Conservation (phyloP, 2,113 vertebrate genomes). For the Leuciscus idus region DNA sequence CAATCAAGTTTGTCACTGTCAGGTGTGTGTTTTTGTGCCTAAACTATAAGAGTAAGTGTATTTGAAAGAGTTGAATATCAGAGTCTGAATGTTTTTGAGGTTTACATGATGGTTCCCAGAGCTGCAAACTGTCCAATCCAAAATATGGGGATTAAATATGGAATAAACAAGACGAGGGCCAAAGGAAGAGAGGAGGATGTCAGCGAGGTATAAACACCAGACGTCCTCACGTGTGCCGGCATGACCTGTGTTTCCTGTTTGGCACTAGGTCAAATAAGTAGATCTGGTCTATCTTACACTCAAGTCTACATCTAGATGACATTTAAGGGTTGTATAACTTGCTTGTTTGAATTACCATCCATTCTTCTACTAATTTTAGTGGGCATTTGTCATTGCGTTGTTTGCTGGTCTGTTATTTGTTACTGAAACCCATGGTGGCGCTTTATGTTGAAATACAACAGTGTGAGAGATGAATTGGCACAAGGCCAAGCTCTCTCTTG, state of each 20-base stretch:
- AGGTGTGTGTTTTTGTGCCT: conserved; percentile 22
- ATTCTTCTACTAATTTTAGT: neutral
- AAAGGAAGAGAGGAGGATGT: conserved; percentile 46
- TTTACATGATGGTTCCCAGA: conserved; percentile 52
- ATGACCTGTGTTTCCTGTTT: conserved; percentile 56
- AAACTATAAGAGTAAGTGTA: neutral
- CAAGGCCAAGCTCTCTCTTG: conserved; percentile 5
- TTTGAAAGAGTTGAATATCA: conserved; percentile 4
- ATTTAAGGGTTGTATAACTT: neutral
- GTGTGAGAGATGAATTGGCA: neutral
- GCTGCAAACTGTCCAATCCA: conserved; percentile 24
- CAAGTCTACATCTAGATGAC: neutral
- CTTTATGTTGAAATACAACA: conserved; percentile 11
- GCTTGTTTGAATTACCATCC: neutral
- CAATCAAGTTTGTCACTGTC: conserved; percentile 40
- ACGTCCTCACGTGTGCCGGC: conserved; percentile 57
- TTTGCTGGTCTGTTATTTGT: conserved; percentile 4
- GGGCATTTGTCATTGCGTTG: neutral
- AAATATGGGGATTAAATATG: conserved; percentile 36
- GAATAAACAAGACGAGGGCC: conserved; percentile 46
- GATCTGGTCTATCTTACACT: conserved; percentile 16
- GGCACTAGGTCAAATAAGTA: conserved; percentile 47
- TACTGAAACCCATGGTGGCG: neutral
- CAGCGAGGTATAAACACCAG: conserved; percentile 55
- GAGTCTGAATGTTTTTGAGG: conserved; percentile 18